Base-by-base conservation (phyloP, 2,797 vertebrate species). In the Vireo griseus region DNA sequence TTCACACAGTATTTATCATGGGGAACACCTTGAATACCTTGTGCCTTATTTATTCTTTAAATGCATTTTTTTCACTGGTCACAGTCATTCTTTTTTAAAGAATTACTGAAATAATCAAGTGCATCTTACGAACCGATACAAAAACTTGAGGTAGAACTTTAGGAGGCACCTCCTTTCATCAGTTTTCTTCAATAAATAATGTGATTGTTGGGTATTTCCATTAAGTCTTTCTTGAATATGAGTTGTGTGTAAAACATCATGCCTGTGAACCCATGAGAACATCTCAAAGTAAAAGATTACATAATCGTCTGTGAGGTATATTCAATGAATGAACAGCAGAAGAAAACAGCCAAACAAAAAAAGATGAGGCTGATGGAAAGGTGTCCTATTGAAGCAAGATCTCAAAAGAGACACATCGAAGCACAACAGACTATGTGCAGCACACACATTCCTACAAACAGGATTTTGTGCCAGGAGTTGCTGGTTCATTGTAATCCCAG, bases 111-210 rank as follows among this genome's bases (percentile, higher is more conserved):
- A 58, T 42, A 90, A 69, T 88, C 20, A 63, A 44, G 52, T 69
- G 16, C 8, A 16, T 42, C 13, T 82, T 74, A n/a, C 26, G 21
- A 89, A 67, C 10, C 1, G 5, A 13, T 40, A 35, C 0, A 0
- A 22, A 20, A 39, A 17, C 51, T 65, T 83, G 37, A 82, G 74
- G 12, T 35, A 59, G 52, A 74, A 51, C 42, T 76, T 72, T 29
- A 77, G 33, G 61, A 77, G 25, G 33, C 26, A 48, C 7, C 7
- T 87, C 13, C 14, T 86, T 72, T 63, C 25, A 18, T 72, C 50
- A 47, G 10, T 65, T 86, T 25, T 35, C n/a, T 68, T 59, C 45
- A 58, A 26, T 58, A 73, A 82, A 51, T 42, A 31, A 17, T 35
- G 9, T 52, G 31, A 11, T 13, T 5, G 8, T 50, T 39, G n/a